phyloP scores from a whole-genome alignment of 2,888 invertebrate species.

The Nemotelus pantherinus region DNA sequence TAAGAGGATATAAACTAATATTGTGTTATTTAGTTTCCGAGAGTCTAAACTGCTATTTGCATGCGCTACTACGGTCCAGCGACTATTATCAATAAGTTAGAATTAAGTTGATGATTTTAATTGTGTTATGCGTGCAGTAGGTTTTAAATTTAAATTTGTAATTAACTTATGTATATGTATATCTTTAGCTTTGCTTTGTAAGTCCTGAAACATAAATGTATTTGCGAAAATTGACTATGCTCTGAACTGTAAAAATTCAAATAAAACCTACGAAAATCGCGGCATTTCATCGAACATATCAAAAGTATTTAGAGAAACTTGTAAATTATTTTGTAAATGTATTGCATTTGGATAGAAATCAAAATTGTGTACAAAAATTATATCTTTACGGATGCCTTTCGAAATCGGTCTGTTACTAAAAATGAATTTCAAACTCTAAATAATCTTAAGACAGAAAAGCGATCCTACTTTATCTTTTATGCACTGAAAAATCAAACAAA shows the following conservation, averaged over 20 bases:
- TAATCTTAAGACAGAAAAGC: too few relatives aligned
- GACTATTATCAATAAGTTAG: not conserved
- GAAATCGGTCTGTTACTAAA: too few relatives aligned
- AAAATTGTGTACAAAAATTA: too few relatives aligned
- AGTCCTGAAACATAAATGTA: not conserved
- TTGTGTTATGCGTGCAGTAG: constrained; percentile 25
- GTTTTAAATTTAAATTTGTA: constrained; percentile 9
- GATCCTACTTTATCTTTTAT: too few relatives aligned
- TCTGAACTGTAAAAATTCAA: not conserved
- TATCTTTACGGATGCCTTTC: too few relatives aligned
- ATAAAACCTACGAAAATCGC: not conserved
- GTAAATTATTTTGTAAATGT: constrained; percentile 31
- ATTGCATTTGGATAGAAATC: not conserved
- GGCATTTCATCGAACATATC: not conserved
- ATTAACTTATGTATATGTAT: constrained; percentile 31
- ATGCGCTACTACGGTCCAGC: too few relatives aligned
- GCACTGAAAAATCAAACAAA: not conserved
- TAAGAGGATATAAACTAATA: constrained; percentile 1
- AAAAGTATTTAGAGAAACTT: constrained; percentile 14
- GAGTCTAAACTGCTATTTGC: not conserved
- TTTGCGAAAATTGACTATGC: not conserved
- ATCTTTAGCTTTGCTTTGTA: constrained; percentile 1
- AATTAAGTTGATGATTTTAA: constrained; percentile 18
- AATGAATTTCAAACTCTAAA: too few relatives aligned
- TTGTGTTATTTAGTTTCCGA: constrained; percentile 20